These are phyloP conservation scores for Oceanodroma leucorhoa DNA, from an alignment of 2,797 vertebrate species.

Conservation along the genomic window DNA sequence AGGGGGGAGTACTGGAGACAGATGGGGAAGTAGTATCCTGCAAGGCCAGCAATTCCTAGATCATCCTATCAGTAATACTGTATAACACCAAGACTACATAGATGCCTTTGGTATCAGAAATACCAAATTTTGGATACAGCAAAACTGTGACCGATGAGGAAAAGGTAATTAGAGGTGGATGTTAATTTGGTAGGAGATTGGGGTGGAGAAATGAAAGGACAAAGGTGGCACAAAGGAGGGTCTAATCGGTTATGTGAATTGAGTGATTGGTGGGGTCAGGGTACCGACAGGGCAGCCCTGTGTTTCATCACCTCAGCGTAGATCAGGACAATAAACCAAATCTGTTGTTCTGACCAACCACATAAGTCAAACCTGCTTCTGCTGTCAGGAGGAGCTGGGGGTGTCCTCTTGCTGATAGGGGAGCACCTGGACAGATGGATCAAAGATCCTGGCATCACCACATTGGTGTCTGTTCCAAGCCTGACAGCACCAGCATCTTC, in stretches of 20 bases:
- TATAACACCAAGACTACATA: background rate
- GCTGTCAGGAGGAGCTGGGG: background rate
- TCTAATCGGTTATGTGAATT: background rate
- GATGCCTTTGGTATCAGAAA: background rate
- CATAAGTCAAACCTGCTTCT: background rate
- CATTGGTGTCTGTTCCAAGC: background rate
- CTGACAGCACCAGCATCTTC: background rate
- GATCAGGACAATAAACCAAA: background rate
- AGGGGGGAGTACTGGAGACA: background rate
- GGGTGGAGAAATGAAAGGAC: background rate
- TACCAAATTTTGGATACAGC: background rate
- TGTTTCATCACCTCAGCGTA: background rate
- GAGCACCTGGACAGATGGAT: background rate
- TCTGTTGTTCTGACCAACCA: background rate
- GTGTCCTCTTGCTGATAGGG: background rate
- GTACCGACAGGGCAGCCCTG: fast-evolving
- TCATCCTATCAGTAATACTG: background rate
- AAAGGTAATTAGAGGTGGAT: background rate
- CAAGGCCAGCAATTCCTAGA: background rate
- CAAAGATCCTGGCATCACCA: background rate
- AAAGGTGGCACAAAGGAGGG: background rate
- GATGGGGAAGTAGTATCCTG: background rate
- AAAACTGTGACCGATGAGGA: background rate
- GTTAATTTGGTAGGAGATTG: background rate
- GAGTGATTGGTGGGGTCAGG: background rate